Evolutionary conservation across 2,113 vertebrate genomes (phyloP), one percentile per base, ranked within the genome.

Genomic region (Promerops cafer): DNA sequence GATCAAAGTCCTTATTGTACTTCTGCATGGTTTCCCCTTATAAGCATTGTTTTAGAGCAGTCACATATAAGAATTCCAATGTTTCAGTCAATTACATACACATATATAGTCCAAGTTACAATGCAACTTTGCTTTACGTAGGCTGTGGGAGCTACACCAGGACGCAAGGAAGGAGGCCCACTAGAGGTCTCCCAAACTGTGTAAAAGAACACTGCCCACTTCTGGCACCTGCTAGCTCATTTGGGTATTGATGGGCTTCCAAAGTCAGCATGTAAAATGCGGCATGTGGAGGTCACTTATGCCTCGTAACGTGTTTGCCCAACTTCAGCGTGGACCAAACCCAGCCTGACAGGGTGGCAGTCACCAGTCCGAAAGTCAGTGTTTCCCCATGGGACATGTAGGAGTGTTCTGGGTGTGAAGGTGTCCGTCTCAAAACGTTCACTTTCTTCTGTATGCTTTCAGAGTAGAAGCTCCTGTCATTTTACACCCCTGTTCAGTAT

Each of bases 151-250:
- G 47, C 30, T 57, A 35, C 42, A 44, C 24, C 16, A 39, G 39
- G 54, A 77, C 50, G 40, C 76, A 74, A 77, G 26, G 54, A 76
- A 65, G 18, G 90, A 93, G 63, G 85, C 76, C 88, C 79, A 92
- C 94, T 90, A 94, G 90, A 90, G 92, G 90, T 97, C 85, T 89
- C 96, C 68, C 94, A 83, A 83, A 95, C 70, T 90, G 54, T 76
- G 61, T 76, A 7, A 57, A 80, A 79, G 22, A 76, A 8, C 10
- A 11, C 85, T 74, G 24, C 44, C 30, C 33, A 33, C 42, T 86
- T 86, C n/a, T 28, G 53, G n/a, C 61, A 76, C 68, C 37, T 77
- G 37, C 31, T 49, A 35, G 31, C 21, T 83, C 42, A 14, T 31
- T 44, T 86, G 47, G 33, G 33, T 77, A 68, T 80, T n/a, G 42